Percentiles rank a stretch among this genome's conserved stretches.
These are phyloP conservation scores for Drosophila rubida DNA, from an alignment of 2,888 invertebrate genomes.

Conservation along the genomic window DNA sequence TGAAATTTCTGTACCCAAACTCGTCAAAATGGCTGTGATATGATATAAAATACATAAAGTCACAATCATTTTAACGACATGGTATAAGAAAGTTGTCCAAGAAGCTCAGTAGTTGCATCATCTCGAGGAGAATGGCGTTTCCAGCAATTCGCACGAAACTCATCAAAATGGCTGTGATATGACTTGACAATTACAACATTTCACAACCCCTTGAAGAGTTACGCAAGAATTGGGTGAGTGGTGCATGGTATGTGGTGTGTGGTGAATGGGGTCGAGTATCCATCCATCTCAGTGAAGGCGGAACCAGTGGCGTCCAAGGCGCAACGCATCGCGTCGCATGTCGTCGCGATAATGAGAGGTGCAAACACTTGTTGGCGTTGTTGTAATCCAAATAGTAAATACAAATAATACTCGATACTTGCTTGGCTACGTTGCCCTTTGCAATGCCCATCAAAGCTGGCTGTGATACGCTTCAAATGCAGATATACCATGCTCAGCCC, in stretches of 20 bases:
- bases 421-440: constrained; percentile 59
- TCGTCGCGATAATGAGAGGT: constrained; percentile 21
- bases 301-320: not conserved
- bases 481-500: constrained; percentile 83
- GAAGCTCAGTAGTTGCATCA: not conserved
- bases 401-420: not conserved
- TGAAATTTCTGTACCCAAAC: constrained; percentile 84
- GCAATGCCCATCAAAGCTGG: constrained; percentile 85
- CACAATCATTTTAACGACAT: constrained; percentile 85
- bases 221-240: constrained; percentile 71
- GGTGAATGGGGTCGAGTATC: not conserved
- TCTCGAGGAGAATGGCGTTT: not conserved
- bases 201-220: constrained; percentile 85
- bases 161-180: constrained; percentile 86
- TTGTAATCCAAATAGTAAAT: constrained; percentile 6
- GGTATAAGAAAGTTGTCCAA: constrained; percentile 79
- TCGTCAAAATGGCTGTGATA: constrained; percentile 85
- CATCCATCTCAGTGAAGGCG: not conserved
- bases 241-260: not conserved
- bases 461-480: constrained; percentile 84
- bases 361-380: constrained; percentile 63
- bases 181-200: constrained; percentile 79
- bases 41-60: constrained; percentile 80
- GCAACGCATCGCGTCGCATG: not conserved
- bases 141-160: constrained; percentile 76